A percentile compares a stretch with the other conserved stretches of the same genome.
Conservation (phyloP, 2,113 vertebrate genomes). For the Eidolon helvum region DNA sequence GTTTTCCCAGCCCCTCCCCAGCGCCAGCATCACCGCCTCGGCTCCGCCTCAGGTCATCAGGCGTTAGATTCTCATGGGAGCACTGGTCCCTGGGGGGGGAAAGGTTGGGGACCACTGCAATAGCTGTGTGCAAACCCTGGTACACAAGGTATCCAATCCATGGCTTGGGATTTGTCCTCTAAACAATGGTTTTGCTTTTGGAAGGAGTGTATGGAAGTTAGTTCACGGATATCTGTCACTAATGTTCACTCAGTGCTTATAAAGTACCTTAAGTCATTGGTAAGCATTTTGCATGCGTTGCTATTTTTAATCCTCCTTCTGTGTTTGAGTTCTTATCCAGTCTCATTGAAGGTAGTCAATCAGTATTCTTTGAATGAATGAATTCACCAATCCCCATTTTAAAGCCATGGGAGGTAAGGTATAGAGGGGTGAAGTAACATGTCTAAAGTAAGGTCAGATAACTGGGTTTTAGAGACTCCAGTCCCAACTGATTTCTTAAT, state of each 20-base stretch:
- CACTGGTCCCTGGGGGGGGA: no score
- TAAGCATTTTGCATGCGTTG: fast-evolving
- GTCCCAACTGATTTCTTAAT: not conserved
- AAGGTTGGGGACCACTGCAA: no score
- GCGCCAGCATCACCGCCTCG: no score
- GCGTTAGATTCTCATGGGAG: no score
- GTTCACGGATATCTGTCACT: no score
- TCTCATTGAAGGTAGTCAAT: not conserved
- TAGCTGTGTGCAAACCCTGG: not conserved
- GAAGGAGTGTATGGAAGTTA: not conserved
- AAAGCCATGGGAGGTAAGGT: no score
- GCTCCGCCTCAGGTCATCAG: no score
- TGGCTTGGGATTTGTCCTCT: not conserved
- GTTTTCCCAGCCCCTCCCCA: not conserved
- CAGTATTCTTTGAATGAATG: not conserved
- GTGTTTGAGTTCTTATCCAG: not conserved
- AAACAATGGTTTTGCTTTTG: not conserved
- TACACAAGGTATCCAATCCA: no score
- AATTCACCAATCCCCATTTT: not conserved
- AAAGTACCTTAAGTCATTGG: no score
- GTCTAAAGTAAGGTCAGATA: not conserved
- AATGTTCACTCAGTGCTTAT: not conserved
- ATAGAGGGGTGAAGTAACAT: not conserved
- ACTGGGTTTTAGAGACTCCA: not conserved
- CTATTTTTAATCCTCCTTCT: not conserved